Conservation (phyloP, 2,113 vertebrate genomes). For the Tachycineta bicolor region DNA sequence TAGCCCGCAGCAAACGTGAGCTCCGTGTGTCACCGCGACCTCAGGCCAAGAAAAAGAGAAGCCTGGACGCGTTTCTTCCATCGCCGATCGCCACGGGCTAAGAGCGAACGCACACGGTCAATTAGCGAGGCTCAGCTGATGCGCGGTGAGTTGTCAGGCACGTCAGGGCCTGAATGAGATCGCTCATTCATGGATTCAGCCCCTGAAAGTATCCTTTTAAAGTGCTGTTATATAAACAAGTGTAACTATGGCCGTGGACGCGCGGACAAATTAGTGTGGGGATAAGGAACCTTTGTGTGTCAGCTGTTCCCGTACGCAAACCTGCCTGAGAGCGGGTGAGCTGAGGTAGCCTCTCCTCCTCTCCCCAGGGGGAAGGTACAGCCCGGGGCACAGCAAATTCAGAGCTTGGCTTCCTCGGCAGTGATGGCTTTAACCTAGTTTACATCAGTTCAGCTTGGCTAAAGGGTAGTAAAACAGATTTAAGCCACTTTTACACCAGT, state of each 20-base stretch:
- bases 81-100: background rate
- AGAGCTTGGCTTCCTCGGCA: background rate
- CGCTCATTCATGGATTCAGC: conserved; percentile 27
- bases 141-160: conserved; percentile 18
- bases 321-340: background rate
- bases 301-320: background rate
- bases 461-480: background rate
- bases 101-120: conserved; percentile 48
- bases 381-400: background rate
- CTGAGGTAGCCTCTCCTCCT: background rate
- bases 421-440: background rate
- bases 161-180: conserved; percentile 42
- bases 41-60: conserved; percentile 11
- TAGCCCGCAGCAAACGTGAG: background rate
- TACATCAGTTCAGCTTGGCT: background rate
- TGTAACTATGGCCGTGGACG: background rate
- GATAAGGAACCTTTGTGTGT: background rate
- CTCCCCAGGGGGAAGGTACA: background rate
- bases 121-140: conserved; percentile 19
- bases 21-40: background rate
- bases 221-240: background rate
- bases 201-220: conserved; percentile 12
- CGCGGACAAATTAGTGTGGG: background rate
- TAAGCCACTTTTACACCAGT: background rate
- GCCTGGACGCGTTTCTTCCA: conserved; percentile 30